Base-by-base conservation (phyloP, 2,797 vertebrate species). In the Silurus lanzhouensis region DNA sequence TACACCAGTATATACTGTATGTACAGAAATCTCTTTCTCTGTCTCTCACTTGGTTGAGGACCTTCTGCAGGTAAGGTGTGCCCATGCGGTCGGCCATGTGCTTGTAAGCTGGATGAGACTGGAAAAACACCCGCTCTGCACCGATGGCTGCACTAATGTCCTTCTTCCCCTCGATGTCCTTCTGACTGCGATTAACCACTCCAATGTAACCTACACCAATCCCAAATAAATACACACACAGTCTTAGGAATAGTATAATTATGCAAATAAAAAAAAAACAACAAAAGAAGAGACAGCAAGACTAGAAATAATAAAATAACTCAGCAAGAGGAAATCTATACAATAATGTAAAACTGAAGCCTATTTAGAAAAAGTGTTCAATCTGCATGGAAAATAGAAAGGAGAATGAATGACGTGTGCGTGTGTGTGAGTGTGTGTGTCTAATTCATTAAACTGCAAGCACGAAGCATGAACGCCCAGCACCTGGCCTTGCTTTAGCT, bases 161-260 rank as follows among this genome's bases (percentile, higher is more conserved):
- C 89, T 96, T 96, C 89, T 95, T 96, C 20, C 95, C 96, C 55
- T 96, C 95, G 38, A 97, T 96, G 92, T 97, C 96, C 91, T 95
- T 97, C 92, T 97, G 96, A 90, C 96, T 96, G 82, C 95, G 95
- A 91, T 97, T 97, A 76, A 97, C 96, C 83, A 96, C 95, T 46
- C 97, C 96, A 61, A 96, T 92, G 85, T 96, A 97, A 86, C 96
- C 96, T 97, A 89, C 57, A 91, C 0, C 31, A 55, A 88, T 52
- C 81, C 78, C 22, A 87, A 9, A 63, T 3, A 31, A 8, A 63
- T 4, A 58, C 58, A 61, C 31, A 75, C 3, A 52, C 3, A 38
- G 75, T 6, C 52, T 22, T 74, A 31, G 52, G 3, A n/a, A 31
- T 20, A 38, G 3, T 13, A 52, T 52, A 20, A 61, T 38, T 61